Evolutionary conservation across 1,140 invertebrate genomes (phyloP), one percentile per base, ranked within the genome.

Genomic region (Ectropis grisescens): DNA sequence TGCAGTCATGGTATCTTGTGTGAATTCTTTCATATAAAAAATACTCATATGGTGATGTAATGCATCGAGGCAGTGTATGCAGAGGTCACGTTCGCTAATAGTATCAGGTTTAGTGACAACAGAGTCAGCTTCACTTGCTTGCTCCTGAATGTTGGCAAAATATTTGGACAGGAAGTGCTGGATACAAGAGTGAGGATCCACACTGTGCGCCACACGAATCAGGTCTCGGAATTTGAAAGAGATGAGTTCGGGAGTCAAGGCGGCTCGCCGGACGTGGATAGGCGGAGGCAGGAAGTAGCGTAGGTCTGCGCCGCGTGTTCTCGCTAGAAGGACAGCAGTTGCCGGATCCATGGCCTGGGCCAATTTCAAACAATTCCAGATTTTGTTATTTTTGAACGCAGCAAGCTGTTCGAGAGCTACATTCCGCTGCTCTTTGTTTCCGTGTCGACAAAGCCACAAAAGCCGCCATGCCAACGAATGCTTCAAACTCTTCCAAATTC

Each of bases 231-330:
- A 58, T 33, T 82, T 81, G 38, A 85, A 84, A 31, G 84, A 82
- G 24, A 87, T 61, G 57, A 72, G 62, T 44, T 82, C 83, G 30
- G 62, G 65, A 43, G 57, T 80, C 35, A 64, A 76, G 22, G 78
- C 76, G 4, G 83, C 48, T 53, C 84, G 69, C 41, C 79, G 48
- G 0, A 81, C 47, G 35, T 81, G 80, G 23, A 86, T 83, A 1
- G 87, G 87, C 4, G 89, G 87, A 24, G 85, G 84, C n/a, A 89
- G 49, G 53, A 90, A 90, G 40, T 89, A 88, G 11, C 85, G 65
- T 32, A 83, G 52, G 58, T 90, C 85, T 11, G 80, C 82, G 44
- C 85, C 80, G 22, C 69, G 47, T 6, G 84, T 85, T 49, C 88
- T 61, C 13, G 89, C 88, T 13, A 91, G 69, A 16, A 84, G 79